phyloP scores from a whole-genome alignment of 1,140 invertebrate species.

The Chelonus insularis region DNA sequence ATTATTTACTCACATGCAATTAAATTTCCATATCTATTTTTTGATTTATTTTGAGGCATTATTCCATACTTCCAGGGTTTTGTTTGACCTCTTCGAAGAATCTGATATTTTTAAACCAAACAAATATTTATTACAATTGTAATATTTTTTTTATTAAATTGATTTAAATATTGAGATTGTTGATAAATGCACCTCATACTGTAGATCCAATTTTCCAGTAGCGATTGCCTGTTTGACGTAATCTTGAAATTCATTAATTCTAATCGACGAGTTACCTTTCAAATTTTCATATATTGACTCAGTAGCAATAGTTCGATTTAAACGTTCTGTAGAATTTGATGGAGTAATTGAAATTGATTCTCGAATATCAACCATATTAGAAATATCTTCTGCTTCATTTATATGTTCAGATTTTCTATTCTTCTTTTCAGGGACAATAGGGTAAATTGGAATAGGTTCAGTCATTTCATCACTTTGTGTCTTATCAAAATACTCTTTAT shows the following conservation, averaged over 20 bases:
- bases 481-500: not conserved
- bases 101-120: conserved; percentile 34
- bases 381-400: not conserved
- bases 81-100: conserved; percentile 39
- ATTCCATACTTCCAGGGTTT: conserved; percentile 40
- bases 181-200: conserved; percentile 17
- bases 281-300: conserved; percentile 13
- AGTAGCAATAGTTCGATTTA: not conserved
- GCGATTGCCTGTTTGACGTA: conserved; percentile 19
- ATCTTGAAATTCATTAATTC: conserved; percentile 27
- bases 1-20: conserved; percentile 64
- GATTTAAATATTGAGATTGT: too few relatives aligned
- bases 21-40: conserved; percentile 77
- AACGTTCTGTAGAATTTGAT: not conserved
- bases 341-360: conserved; percentile 4
- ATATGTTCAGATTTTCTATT: too few relatives aligned
- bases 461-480: not conserved
- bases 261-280: not conserved
- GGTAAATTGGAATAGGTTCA: not conserved
- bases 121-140: too few relatives aligned
- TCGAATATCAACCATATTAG: not conserved
- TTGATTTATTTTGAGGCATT: conserved; percentile 66
- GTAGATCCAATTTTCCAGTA: conserved; percentile 11
- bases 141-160: too few relatives aligned
- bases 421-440: not conserved